Percentiles rank a stretch among this genome's conserved stretches.
Evolutionary conservation across 2,888 invertebrate genomes (phyloP).

Genomic region (Drosophila fungiperda): DNA sequence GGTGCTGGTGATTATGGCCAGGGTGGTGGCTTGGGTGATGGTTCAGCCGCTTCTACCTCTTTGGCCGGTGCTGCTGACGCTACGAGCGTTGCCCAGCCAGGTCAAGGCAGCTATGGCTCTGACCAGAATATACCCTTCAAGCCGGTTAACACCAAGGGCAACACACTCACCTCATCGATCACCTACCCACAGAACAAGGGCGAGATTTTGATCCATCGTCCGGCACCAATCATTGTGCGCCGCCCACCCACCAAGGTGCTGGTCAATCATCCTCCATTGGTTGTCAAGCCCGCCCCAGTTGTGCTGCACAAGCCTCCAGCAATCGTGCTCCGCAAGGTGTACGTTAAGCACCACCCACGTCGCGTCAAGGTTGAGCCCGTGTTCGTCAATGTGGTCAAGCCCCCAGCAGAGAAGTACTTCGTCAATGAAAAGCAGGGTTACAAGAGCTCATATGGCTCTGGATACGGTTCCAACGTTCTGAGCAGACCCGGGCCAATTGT

Average conservation of each 20-base stretch:
- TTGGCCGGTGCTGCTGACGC: slow-evolving; percentile 51
- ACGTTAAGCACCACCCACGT: slow-evolving; percentile 83
- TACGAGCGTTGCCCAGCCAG: slow-evolving; percentile 50
- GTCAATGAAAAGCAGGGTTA: slow-evolving; percentile 83
- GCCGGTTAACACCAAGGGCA: slow-evolving; percentile 78
- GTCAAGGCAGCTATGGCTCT: slow-evolving; percentile 63
- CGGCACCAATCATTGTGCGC: slow-evolving; percentile 84
- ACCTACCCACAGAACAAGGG: slow-evolving; percentile 84
- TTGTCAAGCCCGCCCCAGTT: slow-evolving; percentile 84
- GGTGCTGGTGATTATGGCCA: slow-evolving; percentile 41
- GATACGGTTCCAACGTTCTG: slow-evolving; percentile 20
- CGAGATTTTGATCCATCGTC: slow-evolving; percentile 84
- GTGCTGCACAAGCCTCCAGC: slow-evolving; percentile 85
- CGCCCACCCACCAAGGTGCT: slow-evolving; percentile 84
- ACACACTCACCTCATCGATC: slow-evolving; percentile 79
- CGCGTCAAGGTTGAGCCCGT: slow-evolving; percentile 84
- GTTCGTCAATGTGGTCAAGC: slow-evolving; percentile 84
- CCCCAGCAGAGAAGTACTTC: slow-evolving; percentile 84
- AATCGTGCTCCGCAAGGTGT: slow-evolving; percentile 83
- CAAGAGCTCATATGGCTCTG: slow-evolving; percentile 27
- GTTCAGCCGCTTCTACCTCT: slow-evolving; percentile 33
- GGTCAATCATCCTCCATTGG: slow-evolving; percentile 84
- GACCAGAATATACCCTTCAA: slow-evolving; percentile 79
- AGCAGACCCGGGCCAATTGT: slow-evolving; percentile 50
- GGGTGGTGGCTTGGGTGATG: slow-evolving; percentile 36